A percentile compares a stretch with the other conserved stretches of the same genome.
phyloP scores from a whole-genome alignment of 2,888 invertebrate genomes.

The Cactoblastis cactorum region DNA sequence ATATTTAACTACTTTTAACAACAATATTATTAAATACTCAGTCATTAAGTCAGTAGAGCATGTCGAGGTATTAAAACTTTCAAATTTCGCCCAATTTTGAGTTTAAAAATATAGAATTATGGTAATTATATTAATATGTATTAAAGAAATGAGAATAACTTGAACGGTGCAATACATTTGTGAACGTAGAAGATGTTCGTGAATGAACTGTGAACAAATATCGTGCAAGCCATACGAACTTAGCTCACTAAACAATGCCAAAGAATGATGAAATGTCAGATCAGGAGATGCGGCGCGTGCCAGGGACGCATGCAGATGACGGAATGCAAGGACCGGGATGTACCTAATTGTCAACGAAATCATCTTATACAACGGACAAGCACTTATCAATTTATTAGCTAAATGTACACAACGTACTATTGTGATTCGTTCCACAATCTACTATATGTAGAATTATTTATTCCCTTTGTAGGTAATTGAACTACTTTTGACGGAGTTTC shows the following conservation, averaged over 20 bases:
- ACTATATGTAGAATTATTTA: constrained; percentile 46
- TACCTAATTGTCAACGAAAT: constrained; percentile 39
- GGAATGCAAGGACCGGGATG: constrained; percentile 50
- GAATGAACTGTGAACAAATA: constrained; percentile 25
- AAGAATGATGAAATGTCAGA: constrained; percentile 65
- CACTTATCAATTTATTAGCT: constrained; percentile 20
- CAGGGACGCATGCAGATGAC: constrained; percentile 45
- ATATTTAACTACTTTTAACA: constrained; percentile 45
- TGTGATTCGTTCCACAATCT: constrained; percentile 43
- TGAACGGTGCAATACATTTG: constrained; percentile 59
- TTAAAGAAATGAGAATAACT: constrained; percentile 35
- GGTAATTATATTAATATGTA: constrained; percentile 29
- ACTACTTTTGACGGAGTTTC: constrained; percentile 60
- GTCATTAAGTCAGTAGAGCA: constrained; percentile 39
- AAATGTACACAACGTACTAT: constrained; percentile 23
- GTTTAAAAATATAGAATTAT: constrained; percentile 38
- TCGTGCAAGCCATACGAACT: constrained; percentile 50
- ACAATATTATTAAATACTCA: constrained; percentile 61
- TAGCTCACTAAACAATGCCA: constrained; percentile 77
- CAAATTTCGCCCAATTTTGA: constrained; percentile 31
- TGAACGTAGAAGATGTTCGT: constrained; percentile 34
- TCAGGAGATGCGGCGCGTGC: constrained; percentile 50
- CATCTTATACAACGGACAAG: constrained; percentile 31
- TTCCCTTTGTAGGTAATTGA: constrained; percentile 52
- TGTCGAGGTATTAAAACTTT: constrained; percentile 38